Evolutionary conservation across 1,140 invertebrate genomes (phyloP).

Genomic region (Pollicipes pollicipes): DNA sequence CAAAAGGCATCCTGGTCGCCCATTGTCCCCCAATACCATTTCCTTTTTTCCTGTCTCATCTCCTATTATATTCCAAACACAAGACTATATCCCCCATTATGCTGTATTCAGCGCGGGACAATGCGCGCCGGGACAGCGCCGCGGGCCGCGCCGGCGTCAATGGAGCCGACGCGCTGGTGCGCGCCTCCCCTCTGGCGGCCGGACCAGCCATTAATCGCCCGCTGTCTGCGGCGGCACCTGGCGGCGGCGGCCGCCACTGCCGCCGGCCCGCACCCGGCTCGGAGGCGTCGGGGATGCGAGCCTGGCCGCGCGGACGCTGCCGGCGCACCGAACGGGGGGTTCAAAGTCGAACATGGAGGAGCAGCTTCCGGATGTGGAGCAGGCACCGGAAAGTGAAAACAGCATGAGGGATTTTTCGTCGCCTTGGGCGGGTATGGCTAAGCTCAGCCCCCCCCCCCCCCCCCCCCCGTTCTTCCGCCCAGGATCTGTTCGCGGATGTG

Average conservation of each 20-base stretch:
- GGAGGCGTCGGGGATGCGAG: no score
- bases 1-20: background rate
- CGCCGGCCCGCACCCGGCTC: slow-evolving; percentile 10
- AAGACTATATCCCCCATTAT: slow-evolving; percentile 2
- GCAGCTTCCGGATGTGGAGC: no score
- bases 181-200: background rate
- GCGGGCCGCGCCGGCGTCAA: background rate
- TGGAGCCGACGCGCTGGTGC: background rate
- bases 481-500: no score
- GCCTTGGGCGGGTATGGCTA: no score
- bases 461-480: no score
- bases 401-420: no score
- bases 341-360: no score
- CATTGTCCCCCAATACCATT: background rate
- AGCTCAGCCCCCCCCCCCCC: no score
- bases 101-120: background rate
- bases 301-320: no score
- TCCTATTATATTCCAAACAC: slow-evolving; percentile 2
- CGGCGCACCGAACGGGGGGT: no score
- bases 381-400: no score
- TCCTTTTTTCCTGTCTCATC: slow-evolving; percentile 1
- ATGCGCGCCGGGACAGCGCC: background rate
- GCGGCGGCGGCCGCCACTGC: background rate
- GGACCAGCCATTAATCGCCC: background rate
- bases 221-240: no score